Evolutionary conservation across 92 coral and sea anemone species (phyloP).

Genomic region (Parazoanthus atlanticus): DNA sequence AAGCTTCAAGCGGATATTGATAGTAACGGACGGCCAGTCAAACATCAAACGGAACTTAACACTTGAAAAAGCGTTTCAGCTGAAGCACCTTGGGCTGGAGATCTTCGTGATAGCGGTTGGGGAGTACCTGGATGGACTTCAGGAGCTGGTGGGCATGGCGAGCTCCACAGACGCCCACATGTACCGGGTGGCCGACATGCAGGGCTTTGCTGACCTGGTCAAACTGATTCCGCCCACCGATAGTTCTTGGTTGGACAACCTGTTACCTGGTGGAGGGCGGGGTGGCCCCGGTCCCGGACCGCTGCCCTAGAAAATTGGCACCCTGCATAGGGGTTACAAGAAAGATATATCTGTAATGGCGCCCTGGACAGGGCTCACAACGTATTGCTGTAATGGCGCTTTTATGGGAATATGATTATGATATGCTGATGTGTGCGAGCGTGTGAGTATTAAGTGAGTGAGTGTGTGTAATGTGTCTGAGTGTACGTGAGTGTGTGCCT

Average conservation of each 20-base stretch:
- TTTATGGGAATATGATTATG: too few relatives aligned
- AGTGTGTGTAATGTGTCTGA: too few relatives aligned
- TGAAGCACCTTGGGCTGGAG: conserved; percentile 69
- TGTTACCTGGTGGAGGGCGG: background rate
- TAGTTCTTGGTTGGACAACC: background rate
- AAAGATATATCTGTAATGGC: background rate
- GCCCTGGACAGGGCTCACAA: too few relatives aligned
- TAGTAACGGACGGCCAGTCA: conserved; percentile 86
- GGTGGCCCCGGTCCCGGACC: conserved; percentile 15
- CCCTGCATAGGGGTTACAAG: too few relatives aligned
- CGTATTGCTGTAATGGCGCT: too few relatives aligned
- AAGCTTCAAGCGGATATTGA: conserved; percentile 69
- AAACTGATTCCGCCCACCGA: conserved; percentile 66
- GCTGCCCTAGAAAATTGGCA: background rate
- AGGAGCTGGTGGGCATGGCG: conserved; percentile 76
- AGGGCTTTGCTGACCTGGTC: conserved; percentile 70
- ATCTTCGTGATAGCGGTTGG: conserved; percentile 88
- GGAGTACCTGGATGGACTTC: conserved; percentile 70
- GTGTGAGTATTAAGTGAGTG: too few relatives aligned
- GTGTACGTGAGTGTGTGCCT: too few relatives aligned
- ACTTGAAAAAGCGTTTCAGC: conserved; percentile 57
- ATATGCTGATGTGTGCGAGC: too few relatives aligned
- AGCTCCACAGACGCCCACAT: conserved; percentile 72
- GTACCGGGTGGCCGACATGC: conserved; percentile 78
- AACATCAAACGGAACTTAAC: conserved; percentile 66